Evolutionary conservation across 1,140 invertebrate genomes (phyloP).

Genomic region (Camponotus floridanus): DNA sequence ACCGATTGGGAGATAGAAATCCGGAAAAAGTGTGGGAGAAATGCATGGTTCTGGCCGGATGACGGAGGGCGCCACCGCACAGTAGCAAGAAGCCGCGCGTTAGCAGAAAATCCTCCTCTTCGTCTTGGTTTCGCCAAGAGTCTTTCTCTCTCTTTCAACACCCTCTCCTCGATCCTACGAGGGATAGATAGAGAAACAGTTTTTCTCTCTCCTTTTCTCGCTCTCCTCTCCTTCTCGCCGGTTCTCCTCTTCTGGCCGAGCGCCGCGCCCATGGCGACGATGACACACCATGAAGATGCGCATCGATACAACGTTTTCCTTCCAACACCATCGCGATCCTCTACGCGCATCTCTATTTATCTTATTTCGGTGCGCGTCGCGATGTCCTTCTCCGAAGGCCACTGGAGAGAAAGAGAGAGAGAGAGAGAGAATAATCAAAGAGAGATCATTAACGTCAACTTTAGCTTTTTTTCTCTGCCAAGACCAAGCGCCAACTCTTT

Average conservation of each 20-base stretch:
- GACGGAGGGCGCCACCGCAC: slow-evolving; percentile 82
- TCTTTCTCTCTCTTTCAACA: slow-evolving; percentile 27
- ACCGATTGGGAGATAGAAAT: slow-evolving; percentile 47
- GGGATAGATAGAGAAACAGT: slow-evolving; percentile 17
- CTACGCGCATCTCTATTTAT: slow-evolving; percentile 6
- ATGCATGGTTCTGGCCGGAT: slow-evolving; percentile 46
- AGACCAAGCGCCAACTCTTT: background rate
- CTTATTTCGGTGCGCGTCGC: background rate
- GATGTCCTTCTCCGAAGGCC: background rate
- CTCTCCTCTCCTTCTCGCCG: slow-evolving; percentile 13
- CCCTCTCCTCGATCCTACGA: background rate
- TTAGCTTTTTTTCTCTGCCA: background rate
- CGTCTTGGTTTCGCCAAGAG: slow-evolving; percentile 25
- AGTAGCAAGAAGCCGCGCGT: slow-evolving; percentile 61
- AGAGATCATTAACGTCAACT: background rate
- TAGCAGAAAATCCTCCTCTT: slow-evolving; percentile 57
- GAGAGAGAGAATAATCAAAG: background rate
- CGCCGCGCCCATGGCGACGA: slow-evolving; percentile 69
- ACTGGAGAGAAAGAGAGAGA: background rate
- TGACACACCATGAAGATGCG: slow-evolving; percentile 27
- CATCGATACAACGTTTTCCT: background rate
- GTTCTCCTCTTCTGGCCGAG: slow-evolving; percentile 42
- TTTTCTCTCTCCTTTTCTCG: slow-evolving; percentile 22
- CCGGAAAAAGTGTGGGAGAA: slow-evolving; percentile 42
- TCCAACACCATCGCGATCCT: background rate